Percentiles rank a stretch among this genome's conserved stretches.
These are phyloP conservation scores for Argyra leucocephala DNA, from an alignment of 2,888 invertebrate genomes.

Conservation along the genomic window DNA sequence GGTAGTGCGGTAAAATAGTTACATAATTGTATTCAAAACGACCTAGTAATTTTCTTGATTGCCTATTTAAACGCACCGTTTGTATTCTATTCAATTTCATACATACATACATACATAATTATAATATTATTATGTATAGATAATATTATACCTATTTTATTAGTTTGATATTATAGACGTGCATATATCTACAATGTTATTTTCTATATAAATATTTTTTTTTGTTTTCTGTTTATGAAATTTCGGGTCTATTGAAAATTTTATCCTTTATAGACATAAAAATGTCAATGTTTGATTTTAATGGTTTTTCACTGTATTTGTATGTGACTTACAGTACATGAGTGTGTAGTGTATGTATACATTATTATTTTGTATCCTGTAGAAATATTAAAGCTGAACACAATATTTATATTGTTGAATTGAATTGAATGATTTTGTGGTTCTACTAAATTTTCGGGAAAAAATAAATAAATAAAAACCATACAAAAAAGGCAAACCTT, in stretches of 20 bases:
- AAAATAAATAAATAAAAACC: too few species aligned
- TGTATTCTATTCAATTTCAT: not conserved
- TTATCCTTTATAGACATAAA: not conserved
- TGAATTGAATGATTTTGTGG: too few species aligned
- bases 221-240: too few species aligned
- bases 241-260: too few species aligned
- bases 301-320: not conserved
- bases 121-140: not conserved
- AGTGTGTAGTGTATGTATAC: too few species aligned
- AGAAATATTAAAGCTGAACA: too few species aligned
- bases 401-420: too few species aligned
- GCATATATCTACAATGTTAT: not conserved
- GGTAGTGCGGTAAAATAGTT: not conserved
- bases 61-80: not conserved
- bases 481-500: too few species aligned
- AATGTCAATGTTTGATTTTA: not conserved
- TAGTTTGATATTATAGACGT: not conserved
- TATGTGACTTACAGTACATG: too few species aligned
- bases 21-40: not conserved
- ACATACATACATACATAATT: not conserved
- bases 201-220: not conserved
- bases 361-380: too few species aligned
- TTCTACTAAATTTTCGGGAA: too few species aligned
- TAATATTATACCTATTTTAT: not conserved
- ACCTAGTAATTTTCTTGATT: slow-evolving; percentile 10